Conservation (phyloP, 2,888 invertebrate species). For the Ectemnius continuus region DNA sequence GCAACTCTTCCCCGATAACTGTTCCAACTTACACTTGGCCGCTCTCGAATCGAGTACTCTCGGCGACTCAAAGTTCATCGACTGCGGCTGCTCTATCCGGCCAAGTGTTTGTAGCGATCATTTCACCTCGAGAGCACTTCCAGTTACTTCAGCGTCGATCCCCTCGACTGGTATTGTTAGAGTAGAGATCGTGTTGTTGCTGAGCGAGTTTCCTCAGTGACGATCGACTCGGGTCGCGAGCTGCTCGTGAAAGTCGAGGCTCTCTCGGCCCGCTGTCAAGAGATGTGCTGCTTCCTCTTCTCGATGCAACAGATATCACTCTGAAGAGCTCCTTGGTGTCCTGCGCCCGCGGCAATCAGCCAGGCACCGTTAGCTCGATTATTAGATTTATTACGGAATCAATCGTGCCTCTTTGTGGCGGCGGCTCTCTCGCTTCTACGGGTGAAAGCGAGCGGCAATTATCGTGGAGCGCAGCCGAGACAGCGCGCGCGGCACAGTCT, state of each 20-base stretch:
- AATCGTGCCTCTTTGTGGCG: slow-evolving; percentile 4
- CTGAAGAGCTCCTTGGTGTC: neutral
- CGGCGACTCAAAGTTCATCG: too few relatives aligned
- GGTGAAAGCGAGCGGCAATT: slow-evolving; percentile 63
- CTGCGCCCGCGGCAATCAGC: slow-evolving; percentile 2
- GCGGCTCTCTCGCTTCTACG: slow-evolving; percentile 22
- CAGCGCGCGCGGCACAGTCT: neutral
- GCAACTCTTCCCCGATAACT: too few relatives aligned
- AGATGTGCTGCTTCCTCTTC: neutral
- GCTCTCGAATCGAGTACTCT: too few relatives aligned
- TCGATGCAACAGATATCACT: slow-evolving; percentile 9
- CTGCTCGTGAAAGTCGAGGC: too few relatives aligned
- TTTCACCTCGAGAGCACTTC: slow-evolving; percentile 3
- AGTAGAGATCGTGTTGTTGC: too few relatives aligned
- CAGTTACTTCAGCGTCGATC: slow-evolving; percentile 12
- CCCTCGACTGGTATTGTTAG: neutral
- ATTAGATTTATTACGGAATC: slow-evolving; percentile 54
- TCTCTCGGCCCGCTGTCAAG: too few relatives aligned
- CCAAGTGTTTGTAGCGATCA: slow-evolving; percentile 20
- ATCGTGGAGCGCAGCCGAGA: slow-evolving; percentile 35
- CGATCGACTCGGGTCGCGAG: too few relatives aligned
- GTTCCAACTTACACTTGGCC: too few relatives aligned
- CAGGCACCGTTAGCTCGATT: slow-evolving; percentile 41
- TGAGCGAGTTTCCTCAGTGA: too few relatives aligned
- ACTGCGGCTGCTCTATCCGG: neutral